Percentiles rank a stretch among this genome's conserved stretches.
These are phyloP conservation scores for Esperia sulphurella DNA, from an alignment of 2,888 invertebrate species.

Conservation along the genomic window DNA sequence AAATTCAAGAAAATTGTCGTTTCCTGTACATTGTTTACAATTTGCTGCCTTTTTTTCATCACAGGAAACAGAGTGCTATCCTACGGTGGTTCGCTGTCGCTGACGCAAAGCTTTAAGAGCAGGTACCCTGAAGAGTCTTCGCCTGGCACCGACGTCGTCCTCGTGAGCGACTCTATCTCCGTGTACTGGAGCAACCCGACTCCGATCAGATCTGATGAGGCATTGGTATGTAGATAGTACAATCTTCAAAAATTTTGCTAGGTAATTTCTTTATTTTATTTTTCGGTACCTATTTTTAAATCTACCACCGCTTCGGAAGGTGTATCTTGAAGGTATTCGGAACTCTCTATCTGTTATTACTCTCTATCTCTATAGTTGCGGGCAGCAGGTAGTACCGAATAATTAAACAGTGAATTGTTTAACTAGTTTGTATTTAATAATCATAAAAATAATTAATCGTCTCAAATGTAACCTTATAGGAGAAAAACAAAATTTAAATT, in stretches of 20 bases:
- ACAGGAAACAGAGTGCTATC: slow-evolving; percentile 88
- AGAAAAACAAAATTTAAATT: no score
- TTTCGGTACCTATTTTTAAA: not conserved
- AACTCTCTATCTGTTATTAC: no score
- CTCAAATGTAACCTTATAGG: no score
- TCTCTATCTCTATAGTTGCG: no score
- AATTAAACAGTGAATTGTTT: no score
- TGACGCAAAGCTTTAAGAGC: slow-evolving; percentile 86
- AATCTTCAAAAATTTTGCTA: not conserved
- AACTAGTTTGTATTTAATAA: no score
- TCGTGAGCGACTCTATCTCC: slow-evolving; percentile 88
- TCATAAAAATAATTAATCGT: no score
- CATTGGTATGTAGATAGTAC: slow-evolving; percentile 73
- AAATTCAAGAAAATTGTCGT: no score
- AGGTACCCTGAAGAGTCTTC: slow-evolving; percentile 57
- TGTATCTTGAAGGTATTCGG: no score
- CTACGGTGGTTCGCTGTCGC: slow-evolving; percentile 90
- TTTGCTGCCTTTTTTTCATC: not conserved
- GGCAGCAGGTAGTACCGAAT: no score
- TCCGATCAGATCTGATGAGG: slow-evolving; percentile 72
- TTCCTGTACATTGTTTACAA: no score
- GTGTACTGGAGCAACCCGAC: slow-evolving; percentile 86
- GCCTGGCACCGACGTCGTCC: slow-evolving; percentile 89
- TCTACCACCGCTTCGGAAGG: no score
- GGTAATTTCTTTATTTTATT: not conserved